Conservation (phyloP, 2,797 vertebrate genomes). For the Florisuga fusca region DNA sequence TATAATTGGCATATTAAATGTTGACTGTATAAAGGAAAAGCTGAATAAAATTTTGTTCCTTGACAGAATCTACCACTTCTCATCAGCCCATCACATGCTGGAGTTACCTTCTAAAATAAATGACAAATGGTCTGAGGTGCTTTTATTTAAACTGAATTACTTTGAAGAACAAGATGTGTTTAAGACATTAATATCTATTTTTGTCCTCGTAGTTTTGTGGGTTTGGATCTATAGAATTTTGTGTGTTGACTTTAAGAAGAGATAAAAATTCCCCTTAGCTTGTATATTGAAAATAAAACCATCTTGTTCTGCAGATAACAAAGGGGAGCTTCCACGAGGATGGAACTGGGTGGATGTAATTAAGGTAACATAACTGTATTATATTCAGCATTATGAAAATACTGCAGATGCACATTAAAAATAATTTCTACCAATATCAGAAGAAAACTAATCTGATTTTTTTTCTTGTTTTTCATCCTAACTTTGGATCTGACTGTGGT, state of each 20-base stretch:
- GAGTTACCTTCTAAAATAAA: background rate
- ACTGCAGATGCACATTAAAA: background rate
- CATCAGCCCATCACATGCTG: background rate
- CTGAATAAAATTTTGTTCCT: background rate
- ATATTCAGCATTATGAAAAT: background rate
- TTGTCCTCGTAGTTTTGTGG: background rate
- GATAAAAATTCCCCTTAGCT: background rate
- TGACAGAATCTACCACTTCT: background rate
- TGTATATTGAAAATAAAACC: constrained; percentile 23
- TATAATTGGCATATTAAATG: background rate
- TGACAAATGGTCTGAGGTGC: background rate
- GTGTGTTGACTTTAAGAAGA: background rate
- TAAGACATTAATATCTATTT: background rate
- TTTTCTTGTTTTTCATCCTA: constrained; percentile 43
- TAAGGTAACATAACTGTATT: constrained; percentile 83
- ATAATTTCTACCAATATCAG: background rate
- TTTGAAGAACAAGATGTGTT: background rate
- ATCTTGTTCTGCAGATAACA: constrained; percentile 85
- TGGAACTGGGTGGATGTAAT: constrained; percentile 98
- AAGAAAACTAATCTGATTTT: constrained; percentile 9
- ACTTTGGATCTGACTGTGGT: constrained; percentile 47
- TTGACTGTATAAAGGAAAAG: background rate
- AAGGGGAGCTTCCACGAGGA: constrained; percentile 95
- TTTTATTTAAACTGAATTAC: background rate
- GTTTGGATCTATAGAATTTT: background rate